Evolutionary conservation across 2,113 vertebrate species (phyloP).

Genomic region (Cinclus mexicanus): DNA sequence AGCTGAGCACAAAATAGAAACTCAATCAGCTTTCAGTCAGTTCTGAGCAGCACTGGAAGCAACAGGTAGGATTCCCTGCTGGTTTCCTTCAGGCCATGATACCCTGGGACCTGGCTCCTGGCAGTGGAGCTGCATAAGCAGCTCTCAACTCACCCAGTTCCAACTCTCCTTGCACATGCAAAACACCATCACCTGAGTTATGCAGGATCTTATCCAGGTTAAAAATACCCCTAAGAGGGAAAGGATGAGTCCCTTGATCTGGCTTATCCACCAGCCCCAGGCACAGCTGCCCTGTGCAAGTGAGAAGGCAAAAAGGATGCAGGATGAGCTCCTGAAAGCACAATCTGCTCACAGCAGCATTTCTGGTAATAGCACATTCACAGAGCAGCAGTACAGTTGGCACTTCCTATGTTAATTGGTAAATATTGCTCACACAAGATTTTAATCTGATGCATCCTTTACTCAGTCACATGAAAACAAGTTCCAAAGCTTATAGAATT

Average conservation of each 20-base stretch:
- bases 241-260: constrained; percentile 32
- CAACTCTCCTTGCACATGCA: not conserved
- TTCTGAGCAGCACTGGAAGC: not conserved
- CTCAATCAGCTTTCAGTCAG: not conserved
- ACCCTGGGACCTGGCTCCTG: not conserved
- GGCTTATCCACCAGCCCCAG: not conserved
- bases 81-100: not conserved
- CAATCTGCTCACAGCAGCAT: not conserved
- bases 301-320: not conserved
- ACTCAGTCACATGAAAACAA: not conserved
- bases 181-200: not conserved
- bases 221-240: constrained; percentile 50
- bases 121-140: not conserved
- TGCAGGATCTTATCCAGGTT: not conserved
- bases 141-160: not conserved
- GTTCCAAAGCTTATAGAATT: not conserved
- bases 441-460: not conserved
- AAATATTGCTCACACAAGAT: not conserved
- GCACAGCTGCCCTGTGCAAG: not conserved
- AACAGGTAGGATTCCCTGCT: not conserved
- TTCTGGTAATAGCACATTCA: not conserved
- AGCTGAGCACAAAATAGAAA: not conserved
- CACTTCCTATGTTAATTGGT: not conserved
- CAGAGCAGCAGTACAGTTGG: not conserved
- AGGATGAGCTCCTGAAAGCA: not conserved